A percentile compares a stretch with the other conserved stretches of the same genome.
Evolutionary conservation across 1,140 invertebrate genomes (phyloP).

Genomic region (Aphaenogaster rudis): DNA sequence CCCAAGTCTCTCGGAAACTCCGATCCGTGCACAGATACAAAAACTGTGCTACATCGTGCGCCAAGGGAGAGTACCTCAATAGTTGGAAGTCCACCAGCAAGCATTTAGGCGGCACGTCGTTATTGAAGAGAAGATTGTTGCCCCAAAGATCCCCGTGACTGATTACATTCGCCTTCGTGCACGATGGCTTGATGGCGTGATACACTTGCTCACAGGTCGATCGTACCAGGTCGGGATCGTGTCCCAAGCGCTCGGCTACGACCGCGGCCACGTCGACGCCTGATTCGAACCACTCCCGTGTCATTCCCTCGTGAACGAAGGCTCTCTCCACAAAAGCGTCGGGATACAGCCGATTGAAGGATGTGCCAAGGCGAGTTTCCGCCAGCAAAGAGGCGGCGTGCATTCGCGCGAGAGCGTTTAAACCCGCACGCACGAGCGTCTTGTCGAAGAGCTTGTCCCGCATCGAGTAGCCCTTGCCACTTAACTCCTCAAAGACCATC

Average conservation of each 20-base stretch:
- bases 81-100: constrained; percentile 89
- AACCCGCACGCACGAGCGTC: constrained; percentile 85
- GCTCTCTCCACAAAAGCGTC: constrained; percentile 86
- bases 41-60: constrained; percentile 85
- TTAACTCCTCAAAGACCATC: constrained; percentile 86
- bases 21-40: constrained; percentile 81
- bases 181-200: constrained; percentile 85
- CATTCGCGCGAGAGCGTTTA: constrained; percentile 87
- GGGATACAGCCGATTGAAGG: constrained; percentile 83
- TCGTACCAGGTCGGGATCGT: constrained; percentile 78
- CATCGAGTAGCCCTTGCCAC: constrained; percentile 80
- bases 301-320: constrained; percentile 81
- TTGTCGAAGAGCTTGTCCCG: constrained; percentile 84
- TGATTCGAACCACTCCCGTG: constrained; percentile 73
- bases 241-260: constrained; percentile 75
- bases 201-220: constrained; percentile 82
- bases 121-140: constrained; percentile 88
- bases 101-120: constrained; percentile 84
- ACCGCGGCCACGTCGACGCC: constrained; percentile 74
- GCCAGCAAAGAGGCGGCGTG: constrained; percentile 88
- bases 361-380: constrained; percentile 84
- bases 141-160: constrained; percentile 89
- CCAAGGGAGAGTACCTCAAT: constrained; percentile 86
- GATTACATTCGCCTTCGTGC: constrained; percentile 87
- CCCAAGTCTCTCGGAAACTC: constrained; percentile 76